Base-by-base conservation (phyloP, 2,113 vertebrate genomes). In the Oostethus manadensis region DNA sequence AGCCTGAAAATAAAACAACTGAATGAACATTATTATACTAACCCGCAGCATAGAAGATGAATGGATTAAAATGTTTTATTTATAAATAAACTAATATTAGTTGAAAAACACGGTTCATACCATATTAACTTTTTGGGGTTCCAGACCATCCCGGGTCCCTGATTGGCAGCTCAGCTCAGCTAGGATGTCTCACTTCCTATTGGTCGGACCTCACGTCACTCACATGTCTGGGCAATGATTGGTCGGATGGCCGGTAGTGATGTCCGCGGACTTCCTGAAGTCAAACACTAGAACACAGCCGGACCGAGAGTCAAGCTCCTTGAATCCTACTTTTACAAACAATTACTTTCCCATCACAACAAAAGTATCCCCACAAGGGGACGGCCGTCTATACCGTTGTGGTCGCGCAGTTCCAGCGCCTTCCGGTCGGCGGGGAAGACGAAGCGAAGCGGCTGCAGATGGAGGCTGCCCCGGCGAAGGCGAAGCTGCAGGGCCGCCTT, bases 401-500 rank as follows among this genome's bases (percentile, higher is more conserved):
- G 38, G 14, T 4, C 16, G 51, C 26, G 17, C 17, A 11, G 17
- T 18, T 16, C 29, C 51, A 2, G 29, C 51, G 29, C 7, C 26
- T 35, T 17, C 40, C 57, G 76, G 77, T 80, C 74, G 77, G 74
- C 77, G 82, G 84, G 81, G 85, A 16, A 70, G 73, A 86, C 64
- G 76, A 83, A 79, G 88, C 84, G 76, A 90, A 90, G 87, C 92
- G 90, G 89, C 88, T 86, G 66, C 71, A 85, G 77, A 93, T 93
- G 92, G 92, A 93, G 81, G 84, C 91, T 77, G 82, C 86, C 40
- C 73, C 90, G 80, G 88, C 81, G n/a, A 93, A 93, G 82, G 75
- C 88, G 80, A 94, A 90, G 87, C 89, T 91, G 22, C 86, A 88
- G 92, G 93, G 92, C 66, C 89, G 90, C 62, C 86, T 97, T 67